These are phyloP conservation scores for Diachasma alloeum DNA, from an alignment of 1,140 invertebrate species.

Conservation along the genomic window DNA sequence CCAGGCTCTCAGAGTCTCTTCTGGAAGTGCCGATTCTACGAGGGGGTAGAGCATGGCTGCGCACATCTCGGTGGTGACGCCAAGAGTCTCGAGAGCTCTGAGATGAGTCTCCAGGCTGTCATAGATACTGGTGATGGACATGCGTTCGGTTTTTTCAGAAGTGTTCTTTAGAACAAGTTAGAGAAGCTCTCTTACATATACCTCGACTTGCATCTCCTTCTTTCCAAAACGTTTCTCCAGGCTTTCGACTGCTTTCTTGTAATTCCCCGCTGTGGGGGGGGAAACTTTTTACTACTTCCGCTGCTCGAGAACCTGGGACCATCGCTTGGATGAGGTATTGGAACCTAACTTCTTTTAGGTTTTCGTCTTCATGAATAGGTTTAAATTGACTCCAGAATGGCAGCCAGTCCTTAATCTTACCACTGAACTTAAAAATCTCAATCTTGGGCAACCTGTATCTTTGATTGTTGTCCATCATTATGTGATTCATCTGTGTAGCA, in stretches of 20 bases:
- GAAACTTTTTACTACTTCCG: slow-evolving; percentile 32
- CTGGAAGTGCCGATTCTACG: slow-evolving; percentile 50
- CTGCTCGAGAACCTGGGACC: slow-evolving; percentile 36
- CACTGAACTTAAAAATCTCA: slow-evolving; percentile 47
- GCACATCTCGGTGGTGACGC: slow-evolving; percentile 40
- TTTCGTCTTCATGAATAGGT: slow-evolving; percentile 50
- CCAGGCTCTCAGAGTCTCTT: slow-evolving; percentile 42
- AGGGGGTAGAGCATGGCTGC: slow-evolving; percentile 48
- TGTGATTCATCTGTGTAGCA: background rate
- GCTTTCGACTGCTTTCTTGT: slow-evolving; percentile 19
- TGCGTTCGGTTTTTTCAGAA: background rate
- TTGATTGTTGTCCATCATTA: background rate
- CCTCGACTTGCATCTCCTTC: slow-evolving; percentile 36
- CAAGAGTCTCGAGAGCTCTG: slow-evolving; percentile 41
- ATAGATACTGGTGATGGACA: slow-evolving; percentile 21
- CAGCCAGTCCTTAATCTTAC: slow-evolving; percentile 51
- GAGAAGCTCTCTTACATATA: slow-evolving; percentile 41
- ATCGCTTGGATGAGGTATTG: slow-evolving; percentile 18
- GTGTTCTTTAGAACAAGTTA: slow-evolving; percentile 27
- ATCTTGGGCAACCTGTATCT: slow-evolving; percentile 43
- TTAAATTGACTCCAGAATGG: slow-evolving; percentile 53
- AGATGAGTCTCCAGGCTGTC: slow-evolving; percentile 44
- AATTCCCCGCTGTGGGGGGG: slow-evolving; percentile 33
- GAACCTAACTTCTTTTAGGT: slow-evolving; percentile 44
- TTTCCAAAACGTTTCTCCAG: slow-evolving; percentile 31